Conservation (phyloP, 2,888 invertebrate species). For the Seira musarum region DNA sequence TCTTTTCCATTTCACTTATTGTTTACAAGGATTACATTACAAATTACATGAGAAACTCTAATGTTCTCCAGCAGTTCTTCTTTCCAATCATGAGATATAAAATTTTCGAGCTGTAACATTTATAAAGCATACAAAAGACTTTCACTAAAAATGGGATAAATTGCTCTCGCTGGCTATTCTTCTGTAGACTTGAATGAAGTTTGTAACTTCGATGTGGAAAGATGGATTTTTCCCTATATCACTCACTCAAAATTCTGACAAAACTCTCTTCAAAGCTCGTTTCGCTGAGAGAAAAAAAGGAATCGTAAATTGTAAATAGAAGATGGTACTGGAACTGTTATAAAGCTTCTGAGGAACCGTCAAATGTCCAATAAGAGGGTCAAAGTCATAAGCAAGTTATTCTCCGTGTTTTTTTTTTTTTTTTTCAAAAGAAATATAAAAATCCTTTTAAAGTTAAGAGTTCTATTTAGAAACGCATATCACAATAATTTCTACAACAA, state of each 20-base stretch:
- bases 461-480: too few species aligned
- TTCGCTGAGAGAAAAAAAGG: too few species aligned
- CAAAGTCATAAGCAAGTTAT: constrained; percentile 41
- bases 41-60: neutral
- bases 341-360: neutral
- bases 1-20: too few species aligned
- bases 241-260: neutral
- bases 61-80: neutral
- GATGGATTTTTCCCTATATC: neutral
- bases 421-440: too few species aligned
- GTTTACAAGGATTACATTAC: constrained; percentile 8
- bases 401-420: constrained; percentile 7
- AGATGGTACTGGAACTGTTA: too few species aligned
- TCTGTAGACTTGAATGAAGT: neutral
- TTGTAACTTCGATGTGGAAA: neutral
- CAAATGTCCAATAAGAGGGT: constrained; percentile 11
- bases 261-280: too few species aligned
- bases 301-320: too few species aligned
- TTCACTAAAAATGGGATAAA: neutral
- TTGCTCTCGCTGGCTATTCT: neutral
- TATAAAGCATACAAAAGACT: neutral
- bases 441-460: too few species aligned
- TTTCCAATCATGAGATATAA: constrained; percentile 6
- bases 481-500: too few species aligned
- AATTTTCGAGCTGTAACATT: neutral